Conservation (phyloP, 2,797 vertebrate species). For the Helicolenus hilgendorfi region DNA sequence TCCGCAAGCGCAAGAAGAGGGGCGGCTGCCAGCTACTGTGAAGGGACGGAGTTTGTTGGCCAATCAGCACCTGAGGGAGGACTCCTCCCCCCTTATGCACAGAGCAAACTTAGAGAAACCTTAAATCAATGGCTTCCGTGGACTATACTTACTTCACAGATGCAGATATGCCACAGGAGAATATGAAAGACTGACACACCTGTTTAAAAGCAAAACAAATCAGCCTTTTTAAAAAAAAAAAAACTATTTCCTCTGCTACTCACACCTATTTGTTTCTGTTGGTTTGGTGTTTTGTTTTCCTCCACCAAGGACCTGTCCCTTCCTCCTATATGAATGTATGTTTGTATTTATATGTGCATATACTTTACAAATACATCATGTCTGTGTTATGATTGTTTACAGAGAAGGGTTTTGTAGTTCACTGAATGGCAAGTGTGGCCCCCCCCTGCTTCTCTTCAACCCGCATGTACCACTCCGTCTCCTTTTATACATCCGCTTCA, state of each 20-base stretch:
- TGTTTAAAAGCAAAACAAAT: slow-evolving; percentile 83
- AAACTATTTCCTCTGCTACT: slow-evolving; percentile 58
- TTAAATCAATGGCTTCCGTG: slow-evolving; percentile 81
- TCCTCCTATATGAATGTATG: slow-evolving; percentile 71
- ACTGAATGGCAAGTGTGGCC: background rate
- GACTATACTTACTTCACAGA: slow-evolving; percentile 80
- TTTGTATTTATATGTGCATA: slow-evolving; percentile 84
- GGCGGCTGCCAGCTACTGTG: slow-evolving; percentile 94
- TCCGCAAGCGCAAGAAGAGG: slow-evolving; percentile 96
- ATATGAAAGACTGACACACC: slow-evolving; percentile 83
- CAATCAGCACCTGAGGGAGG: slow-evolving; percentile 45
- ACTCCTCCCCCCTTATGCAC: slow-evolving; percentile 6
- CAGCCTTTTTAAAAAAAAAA: slow-evolving; percentile 38
- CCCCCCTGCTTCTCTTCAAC: background rate
- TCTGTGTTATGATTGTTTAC: slow-evolving; percentile 74
- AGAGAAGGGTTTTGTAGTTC: slow-evolving; percentile 40
- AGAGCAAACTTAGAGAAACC: slow-evolving; percentile 66
- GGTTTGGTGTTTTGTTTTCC: slow-evolving; percentile 37
- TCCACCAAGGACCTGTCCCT: slow-evolving; percentile 53
- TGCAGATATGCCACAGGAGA: slow-evolving; percentile 61
- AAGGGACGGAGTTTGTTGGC: slow-evolving; percentile 51
- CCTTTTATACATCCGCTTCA: slow-evolving; percentile 18
- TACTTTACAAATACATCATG: slow-evolving; percentile 75
- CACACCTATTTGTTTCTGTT: slow-evolving; percentile 56
- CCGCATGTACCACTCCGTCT: background rate